Evolutionary conservation across 2,113 vertebrate genomes (phyloP).

Genomic region (Pedetes capensis): DNA sequence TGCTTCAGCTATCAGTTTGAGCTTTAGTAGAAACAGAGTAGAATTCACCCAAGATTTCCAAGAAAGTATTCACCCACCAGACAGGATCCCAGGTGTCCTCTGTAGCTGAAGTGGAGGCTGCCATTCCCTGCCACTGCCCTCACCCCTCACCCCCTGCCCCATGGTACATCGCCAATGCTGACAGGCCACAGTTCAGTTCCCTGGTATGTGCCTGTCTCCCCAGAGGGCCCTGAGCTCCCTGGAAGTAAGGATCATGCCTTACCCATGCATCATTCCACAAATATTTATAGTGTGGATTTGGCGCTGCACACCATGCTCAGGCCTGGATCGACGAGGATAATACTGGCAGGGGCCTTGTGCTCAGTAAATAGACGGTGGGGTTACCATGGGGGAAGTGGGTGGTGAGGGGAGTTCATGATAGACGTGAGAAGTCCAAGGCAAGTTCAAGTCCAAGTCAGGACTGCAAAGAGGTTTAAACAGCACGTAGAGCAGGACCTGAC

Average conservation of each 20-base stretch:
- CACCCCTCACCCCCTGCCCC: fast-evolving
- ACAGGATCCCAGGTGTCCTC: fast-evolving
- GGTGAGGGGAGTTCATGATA: fast-evolving
- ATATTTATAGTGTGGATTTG: too few species aligned
- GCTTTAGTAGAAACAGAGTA: not conserved
- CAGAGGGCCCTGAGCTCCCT: not conserved
- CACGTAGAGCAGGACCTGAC: not conserved
- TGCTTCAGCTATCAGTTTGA: not conserved
- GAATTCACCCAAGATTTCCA: not conserved
- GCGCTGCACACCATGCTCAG: not conserved
- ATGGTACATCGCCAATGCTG: fast-evolving
- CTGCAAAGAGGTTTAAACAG: too few species aligned
- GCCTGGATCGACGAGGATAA: not conserved
- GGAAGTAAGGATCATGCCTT: not conserved
- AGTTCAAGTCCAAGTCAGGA: not conserved
- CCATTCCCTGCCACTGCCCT: too few species aligned
- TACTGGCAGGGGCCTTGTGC: not conserved
- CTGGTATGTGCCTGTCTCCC: fast-evolving
- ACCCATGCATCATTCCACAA: not conserved
- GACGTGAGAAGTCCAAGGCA: not conserved
- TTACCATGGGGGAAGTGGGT: fast-evolving
- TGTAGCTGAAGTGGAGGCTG: fast-evolving
- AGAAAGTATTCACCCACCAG: fast-evolving
- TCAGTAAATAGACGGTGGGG: not conserved
- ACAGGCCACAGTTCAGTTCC: fast-evolving